Base-by-base conservation (phyloP, 2,797 vertebrate genomes). In the Salmo trutta region DNA sequence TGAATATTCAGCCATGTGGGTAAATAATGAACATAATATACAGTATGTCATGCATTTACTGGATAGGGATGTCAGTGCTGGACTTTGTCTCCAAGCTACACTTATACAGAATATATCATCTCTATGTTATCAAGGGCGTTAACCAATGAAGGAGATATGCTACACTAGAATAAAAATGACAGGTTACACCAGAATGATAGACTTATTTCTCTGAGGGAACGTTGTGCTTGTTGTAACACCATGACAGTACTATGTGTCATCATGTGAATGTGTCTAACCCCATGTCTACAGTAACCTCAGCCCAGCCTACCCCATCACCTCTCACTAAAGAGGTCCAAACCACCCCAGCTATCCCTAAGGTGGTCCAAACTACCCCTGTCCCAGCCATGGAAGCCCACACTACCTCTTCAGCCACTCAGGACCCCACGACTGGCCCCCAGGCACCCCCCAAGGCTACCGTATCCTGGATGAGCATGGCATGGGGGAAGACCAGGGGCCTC, bases 401-500 rank as follows among this genome's bases (percentile, higher is more conserved):
- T 1, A 31, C 8, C 27, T 51, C 77, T 24, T 74, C 65, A 19
- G 79, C 47, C 36, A n/a, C 10, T n/a, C 81, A 73, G 83, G 81
- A 90, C 66, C 66, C 67, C 65, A 85, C 85, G 75, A 47, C 68
- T 8, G 1, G 24, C 16, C 75, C 82, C 69, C 84, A 74, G 76
- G 85, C 65, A 16, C 72, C 87, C 68, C 77, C 84, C 54, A 56
- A 89, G 0, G 67, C 90, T 8, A 89, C 95, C 52, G 94, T 95
- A 2, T 94, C 94, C 75, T 99, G 97, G 98, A 94, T 98, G 91
- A 95, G 93, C 69, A 82, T 97, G 74, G 96, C 95, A 0, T 93
- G 94, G 85, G 96, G 96, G 84, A 99, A 97, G 85, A 96, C 95
- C 62, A 94, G 85, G 81, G 94, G 93, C 51, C 21, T 93, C 5